Percentiles rank a stretch among this genome's conserved stretches.
Evolutionary conservation across 2,888 invertebrate species (phyloP).

Genomic region (Conomelus anceps): DNA sequence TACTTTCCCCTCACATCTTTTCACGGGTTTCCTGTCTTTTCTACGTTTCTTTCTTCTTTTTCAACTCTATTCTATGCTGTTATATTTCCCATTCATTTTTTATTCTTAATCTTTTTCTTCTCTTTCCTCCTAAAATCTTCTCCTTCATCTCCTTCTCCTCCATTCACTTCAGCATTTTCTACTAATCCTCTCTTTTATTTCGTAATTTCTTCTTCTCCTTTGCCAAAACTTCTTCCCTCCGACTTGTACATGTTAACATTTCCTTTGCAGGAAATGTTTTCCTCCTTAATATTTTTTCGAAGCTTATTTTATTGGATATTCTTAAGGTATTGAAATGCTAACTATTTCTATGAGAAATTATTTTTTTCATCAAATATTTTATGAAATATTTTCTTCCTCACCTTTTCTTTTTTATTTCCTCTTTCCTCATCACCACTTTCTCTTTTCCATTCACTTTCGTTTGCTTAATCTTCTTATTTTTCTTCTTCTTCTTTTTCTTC

Average conservation of each 20-base stretch:
- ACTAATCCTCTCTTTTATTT: no score
- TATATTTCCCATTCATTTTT: neutral
- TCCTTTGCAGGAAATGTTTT: no score
- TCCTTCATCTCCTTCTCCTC: neutral
- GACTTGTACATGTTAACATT: no score
- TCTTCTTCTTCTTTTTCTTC: neutral
- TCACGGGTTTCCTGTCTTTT: neutral
- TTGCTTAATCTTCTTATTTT: neutral
- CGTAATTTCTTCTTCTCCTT: no score
- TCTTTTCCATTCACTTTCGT: neutral
- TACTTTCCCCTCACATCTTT: no score
- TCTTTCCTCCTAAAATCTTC: neutral
- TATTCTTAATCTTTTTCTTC: neutral
- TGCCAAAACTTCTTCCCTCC: no score
- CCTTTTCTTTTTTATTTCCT: neutral
- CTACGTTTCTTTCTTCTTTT: neutral
- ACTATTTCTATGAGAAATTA: no score
- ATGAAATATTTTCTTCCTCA: no score
- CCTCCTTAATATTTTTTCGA: no score
- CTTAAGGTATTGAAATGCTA: no score
- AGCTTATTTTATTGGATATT: no score
- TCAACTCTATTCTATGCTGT: neutral
- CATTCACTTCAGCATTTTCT: neutral
- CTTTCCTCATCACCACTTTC: neutral
- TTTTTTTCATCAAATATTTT: no score